Base-by-base conservation (phyloP, 1,140 invertebrate genomes). In the Cydia splendana region DNA sequence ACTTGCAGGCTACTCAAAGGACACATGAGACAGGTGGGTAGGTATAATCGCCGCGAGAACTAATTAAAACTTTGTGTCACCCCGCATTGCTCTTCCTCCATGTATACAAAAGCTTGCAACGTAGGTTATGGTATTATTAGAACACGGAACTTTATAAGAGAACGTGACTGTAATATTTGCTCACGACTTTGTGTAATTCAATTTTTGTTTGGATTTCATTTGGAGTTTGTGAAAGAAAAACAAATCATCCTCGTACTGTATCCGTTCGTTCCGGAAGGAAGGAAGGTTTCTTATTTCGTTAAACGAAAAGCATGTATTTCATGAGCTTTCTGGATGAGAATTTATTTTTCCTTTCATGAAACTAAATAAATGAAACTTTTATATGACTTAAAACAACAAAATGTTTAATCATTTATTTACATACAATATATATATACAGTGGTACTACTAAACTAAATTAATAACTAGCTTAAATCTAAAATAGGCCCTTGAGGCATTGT, bases 41-140 rank as follows among this genome's bases (percentile, higher is more conserved):
- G 57, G 18, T 62, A 62, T 20, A 62, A 62, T 62, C 9, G 53
- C 6, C 15, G 57, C 20, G 57, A 12, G 57, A 62, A 62, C 18
- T 62, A 62, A 62, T 62, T 62, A 62, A 62, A 62, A 62, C 57
- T 62, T 62, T 62, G 57, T 62, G 24, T 62, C 57, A 62, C 20
- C 57, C 20, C 57, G 20, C 20, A 24, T 24, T 24, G 57, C 57
- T 62, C 57, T 24, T 62, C 57, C 57, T 62, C 7, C 20, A 62
- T n/a, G 24, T 20, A 18, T 53, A 24, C 20, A 53, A 18, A 53
- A 53, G 20, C 57, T 12, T 51, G 5, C 48, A 57, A 24, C 12
- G 9, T 62, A 9, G 18, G 57, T 57, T 62, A n/a, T 62, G 57
- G 7, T 24, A 62, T 62, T 62, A 62, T 62, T 24, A 62, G 57